A percentile compares a stretch with the other conserved stretches of the same genome.
Conservation (phyloP, 2,888 invertebrate species). For the Buathra laborator region DNA sequence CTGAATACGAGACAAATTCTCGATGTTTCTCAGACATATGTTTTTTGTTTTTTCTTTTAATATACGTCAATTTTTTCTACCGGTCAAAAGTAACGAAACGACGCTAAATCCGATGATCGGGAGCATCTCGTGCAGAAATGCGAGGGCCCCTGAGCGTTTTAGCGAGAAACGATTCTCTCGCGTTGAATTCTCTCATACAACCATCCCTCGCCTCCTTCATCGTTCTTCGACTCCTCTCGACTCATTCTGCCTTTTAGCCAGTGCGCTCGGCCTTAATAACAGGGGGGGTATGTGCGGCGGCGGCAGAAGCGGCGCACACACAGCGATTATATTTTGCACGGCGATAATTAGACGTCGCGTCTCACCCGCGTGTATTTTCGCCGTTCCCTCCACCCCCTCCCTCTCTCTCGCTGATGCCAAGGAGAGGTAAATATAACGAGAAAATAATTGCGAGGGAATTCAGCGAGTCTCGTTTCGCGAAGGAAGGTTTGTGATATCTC, state of each 20-base stretch:
- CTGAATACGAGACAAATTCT: neutral
- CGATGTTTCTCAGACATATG: neutral
- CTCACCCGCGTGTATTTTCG: slow-evolving; percentile 71
- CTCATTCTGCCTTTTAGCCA: slow-evolving; percentile 64
- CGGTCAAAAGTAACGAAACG: slow-evolving; percentile 61
- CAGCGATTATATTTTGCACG: slow-evolving; percentile 77
- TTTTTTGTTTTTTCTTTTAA: slow-evolving; percentile 1
- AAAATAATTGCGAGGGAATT: slow-evolving; percentile 82
- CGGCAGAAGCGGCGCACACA: slow-evolving; percentile 58
- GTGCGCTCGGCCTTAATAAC: slow-evolving; percentile 76
- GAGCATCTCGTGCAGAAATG: slow-evolving; percentile 83
- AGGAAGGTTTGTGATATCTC: slow-evolving; percentile 57
- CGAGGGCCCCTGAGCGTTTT: slow-evolving; percentile 82
- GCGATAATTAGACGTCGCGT: slow-evolving; percentile 82
- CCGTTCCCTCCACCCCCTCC: slow-evolving; percentile 29
- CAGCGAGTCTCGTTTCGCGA: slow-evolving; percentile 66
- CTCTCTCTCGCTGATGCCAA: slow-evolving; percentile 29
- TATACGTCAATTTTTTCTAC: slow-evolving; percentile 35
- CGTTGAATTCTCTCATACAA: slow-evolving; percentile 54
- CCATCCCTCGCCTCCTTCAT: slow-evolving; percentile 19
- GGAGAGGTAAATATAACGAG: slow-evolving; percentile 83
- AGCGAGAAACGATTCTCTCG: slow-evolving; percentile 81
- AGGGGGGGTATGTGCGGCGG: slow-evolving; percentile 72
- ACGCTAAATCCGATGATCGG: slow-evolving; percentile 57
- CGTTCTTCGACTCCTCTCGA: slow-evolving; percentile 52